These are phyloP conservation scores for Antitype chi DNA, from an alignment of 2,888 invertebrate species.

Conservation along the genomic window DNA sequence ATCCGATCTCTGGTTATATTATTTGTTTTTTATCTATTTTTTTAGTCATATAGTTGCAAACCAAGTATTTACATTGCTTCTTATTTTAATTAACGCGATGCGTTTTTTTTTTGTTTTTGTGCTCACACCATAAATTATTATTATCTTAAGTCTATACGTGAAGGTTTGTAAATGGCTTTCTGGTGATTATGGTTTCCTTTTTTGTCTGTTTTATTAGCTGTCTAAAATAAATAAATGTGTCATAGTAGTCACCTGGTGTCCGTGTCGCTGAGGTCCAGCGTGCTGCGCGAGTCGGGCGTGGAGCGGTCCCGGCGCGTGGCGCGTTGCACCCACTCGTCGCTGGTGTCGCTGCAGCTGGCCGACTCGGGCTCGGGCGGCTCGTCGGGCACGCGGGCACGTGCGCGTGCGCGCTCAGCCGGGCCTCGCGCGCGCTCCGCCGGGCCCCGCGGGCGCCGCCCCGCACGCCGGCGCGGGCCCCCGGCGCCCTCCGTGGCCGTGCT, in stretches of 20 bases:
- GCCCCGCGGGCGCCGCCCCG: slow-evolving; percentile 59
- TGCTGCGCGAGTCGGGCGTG: slow-evolving; percentile 62
- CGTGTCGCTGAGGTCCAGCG: slow-evolving; percentile 69
- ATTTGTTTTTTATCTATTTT: too few species aligned
- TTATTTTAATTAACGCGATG: too few species aligned
- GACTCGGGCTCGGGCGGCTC: slow-evolving; percentile 47
- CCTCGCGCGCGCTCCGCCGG: slow-evolving; percentile 50
- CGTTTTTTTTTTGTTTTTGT: too few species aligned
- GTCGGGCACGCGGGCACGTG: slow-evolving; percentile 55
- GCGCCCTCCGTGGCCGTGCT: slow-evolving; percentile 88
- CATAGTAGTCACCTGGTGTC: slow-evolving; percentile 53
- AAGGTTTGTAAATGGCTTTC: too few species aligned
- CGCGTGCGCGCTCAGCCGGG: slow-evolving; percentile 59
- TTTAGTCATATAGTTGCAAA: too few species aligned
- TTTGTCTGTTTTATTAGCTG: too few species aligned
- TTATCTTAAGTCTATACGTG: too few species aligned
- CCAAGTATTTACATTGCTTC: too few species aligned
- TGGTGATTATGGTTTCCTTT: too few species aligned
- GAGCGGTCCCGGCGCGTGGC: slow-evolving; percentile 61
- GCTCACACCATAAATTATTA: too few species aligned
- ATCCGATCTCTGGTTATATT: too few species aligned
- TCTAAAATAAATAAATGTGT: too few species aligned
- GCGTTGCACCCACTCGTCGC: slow-evolving; percentile 80
- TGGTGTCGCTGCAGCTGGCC: slow-evolving; percentile 71
- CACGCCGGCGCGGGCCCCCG: slow-evolving; percentile 60